Percentiles rank a stretch among this genome's conserved stretches.
Evolutionary conservation across 1,140 invertebrate genomes (phyloP).

Genomic region (Platyura marginata): DNA sequence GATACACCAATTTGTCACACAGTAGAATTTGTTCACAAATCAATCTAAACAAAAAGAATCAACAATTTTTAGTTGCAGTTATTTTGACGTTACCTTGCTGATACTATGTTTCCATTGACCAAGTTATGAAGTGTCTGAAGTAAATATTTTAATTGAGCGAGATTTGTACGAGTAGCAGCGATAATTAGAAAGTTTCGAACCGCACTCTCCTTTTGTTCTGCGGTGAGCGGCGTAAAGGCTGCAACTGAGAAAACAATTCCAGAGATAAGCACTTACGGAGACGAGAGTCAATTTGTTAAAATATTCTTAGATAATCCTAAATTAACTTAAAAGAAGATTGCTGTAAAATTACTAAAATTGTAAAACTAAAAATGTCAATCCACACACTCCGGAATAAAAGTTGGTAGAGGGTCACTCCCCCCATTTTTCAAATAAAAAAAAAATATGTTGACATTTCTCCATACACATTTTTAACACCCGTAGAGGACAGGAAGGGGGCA

Average conservation of each 20-base stretch:
- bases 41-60: constrained; percentile 34
- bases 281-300: too few relatives aligned
- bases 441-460: too few relatives aligned
- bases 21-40: constrained; percentile 69
- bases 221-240: neutral
- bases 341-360: too few relatives aligned
- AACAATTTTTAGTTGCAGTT: neutral
- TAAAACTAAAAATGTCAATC: neutral
- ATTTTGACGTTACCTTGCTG: neutral
- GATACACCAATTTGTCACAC: constrained; percentile 58
- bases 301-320: too few relatives aligned
- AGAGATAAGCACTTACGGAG: too few relatives aligned
- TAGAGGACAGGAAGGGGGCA: too few relatives aligned
- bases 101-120: neutral
- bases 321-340: too few relatives aligned
- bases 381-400: too few relatives aligned
- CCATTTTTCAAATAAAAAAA: too few relatives aligned
- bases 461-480: too few relatives aligned
- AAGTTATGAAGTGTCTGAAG: neutral
- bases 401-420: too few relatives aligned
- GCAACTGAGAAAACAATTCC: too few relatives aligned
- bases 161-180: neutral
- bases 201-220: neutral
- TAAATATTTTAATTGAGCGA: neutral
- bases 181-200: neutral